A percentile compares a stretch with the other conserved stretches of the same genome.
These are phyloP conservation scores for Carlito syrichta DNA, from an alignment of 2,113 vertebrate species.

Conservation along the genomic window DNA sequence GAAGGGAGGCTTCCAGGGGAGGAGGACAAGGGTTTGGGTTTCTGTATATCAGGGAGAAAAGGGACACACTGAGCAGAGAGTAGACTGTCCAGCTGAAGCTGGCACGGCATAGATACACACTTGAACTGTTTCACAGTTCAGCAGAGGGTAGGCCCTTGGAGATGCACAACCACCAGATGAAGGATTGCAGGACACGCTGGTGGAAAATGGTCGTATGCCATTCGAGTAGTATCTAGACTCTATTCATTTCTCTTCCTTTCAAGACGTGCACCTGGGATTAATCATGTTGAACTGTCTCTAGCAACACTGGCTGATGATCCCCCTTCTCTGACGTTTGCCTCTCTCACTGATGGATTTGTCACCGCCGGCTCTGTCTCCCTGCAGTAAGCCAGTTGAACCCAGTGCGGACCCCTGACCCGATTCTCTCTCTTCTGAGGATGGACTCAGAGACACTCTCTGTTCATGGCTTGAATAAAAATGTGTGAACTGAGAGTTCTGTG, in stretches of 20 bases:
- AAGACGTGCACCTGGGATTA: neutral
- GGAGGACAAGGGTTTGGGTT: neutral
- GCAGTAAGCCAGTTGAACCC: neutral
- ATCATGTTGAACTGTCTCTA: neutral
- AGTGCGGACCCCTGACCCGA: neutral
- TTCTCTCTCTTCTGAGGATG: neutral
- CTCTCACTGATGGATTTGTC: neutral
- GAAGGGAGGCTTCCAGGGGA: neutral
- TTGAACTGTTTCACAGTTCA: neutral
- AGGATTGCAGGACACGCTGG: slow-evolving; percentile 6
- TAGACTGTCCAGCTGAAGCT: neutral
- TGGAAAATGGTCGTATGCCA: slow-evolving; percentile 23
- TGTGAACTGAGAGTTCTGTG: neutral
- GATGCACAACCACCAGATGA: neutral
- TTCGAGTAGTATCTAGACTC: neutral
- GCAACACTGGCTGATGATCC: neutral
- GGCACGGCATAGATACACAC: neutral
- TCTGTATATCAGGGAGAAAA: neutral
- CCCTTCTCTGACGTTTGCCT: neutral
- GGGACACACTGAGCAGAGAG: neutral
- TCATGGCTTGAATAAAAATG: neutral
- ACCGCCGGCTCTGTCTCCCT: neutral
- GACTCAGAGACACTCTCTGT: neutral
- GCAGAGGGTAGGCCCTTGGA: neutral
- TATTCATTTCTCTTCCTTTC: neutral